Evolutionary conservation across 2,113 vertebrate genomes (phyloP), one percentile per base, ranked within the genome.

Genomic region (Oceanites oceanicus): DNA sequence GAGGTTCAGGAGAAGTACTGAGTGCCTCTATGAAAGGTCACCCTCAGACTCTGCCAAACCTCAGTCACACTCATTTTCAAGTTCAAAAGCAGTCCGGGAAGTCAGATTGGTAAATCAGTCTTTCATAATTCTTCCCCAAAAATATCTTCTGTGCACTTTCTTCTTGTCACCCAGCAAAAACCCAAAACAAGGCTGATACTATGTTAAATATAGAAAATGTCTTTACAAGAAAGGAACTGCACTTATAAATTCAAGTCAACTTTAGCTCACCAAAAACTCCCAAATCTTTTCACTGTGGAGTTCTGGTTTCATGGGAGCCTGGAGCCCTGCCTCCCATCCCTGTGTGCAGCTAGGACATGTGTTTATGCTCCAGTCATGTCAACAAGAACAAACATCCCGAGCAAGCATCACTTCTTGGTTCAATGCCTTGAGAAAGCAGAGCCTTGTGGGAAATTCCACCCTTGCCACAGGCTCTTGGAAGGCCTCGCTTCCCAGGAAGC

Each of bases 361-460:
- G 84, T 88, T 97, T 95, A 90, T 90, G 44, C 66, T 94, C 76
- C 73, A 85, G 42, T 40, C 47, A 30, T 34, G 34, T 92, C 53
- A 85, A 89, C 65, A 92, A 81, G 91, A 90, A 68, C 68, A 95
- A 95, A 90, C 50, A 88, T 50, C 61, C 47, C 5, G 3, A 91
- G n/a, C 34, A 86, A 93, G 55, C 4, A 75, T 38, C 44, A 32
- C 11, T 84, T 89, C 80, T 95, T 95, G 73, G 65, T 82, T 94
- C 45, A 1, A 55, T 82, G 83, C 88, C 84, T 87, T 58, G 56
- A 79, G 42, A 87, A 87, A 70, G 45, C 21, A 68, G 58, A 11
- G 89, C 6, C 36, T 88, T 92, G 66, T 86, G 71, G 87, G 91
- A 95, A 96, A 96, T 96, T 90, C 89, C 94, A 93, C 17, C 34